phyloP scores from a whole-genome alignment of 2,888 invertebrate genomes.

The Oasisia sp. region DNA sequence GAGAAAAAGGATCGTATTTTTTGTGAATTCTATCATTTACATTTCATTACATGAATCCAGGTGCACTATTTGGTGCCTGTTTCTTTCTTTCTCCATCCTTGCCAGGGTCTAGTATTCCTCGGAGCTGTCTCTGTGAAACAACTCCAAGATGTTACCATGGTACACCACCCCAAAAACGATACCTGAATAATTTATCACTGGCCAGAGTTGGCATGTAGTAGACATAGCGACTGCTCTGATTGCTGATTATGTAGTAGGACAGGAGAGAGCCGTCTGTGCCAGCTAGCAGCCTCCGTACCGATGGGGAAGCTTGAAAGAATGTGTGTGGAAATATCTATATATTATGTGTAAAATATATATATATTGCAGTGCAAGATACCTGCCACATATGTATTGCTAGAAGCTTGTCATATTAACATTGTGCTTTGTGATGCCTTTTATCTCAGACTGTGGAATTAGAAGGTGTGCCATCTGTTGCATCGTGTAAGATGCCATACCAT shows the following conservation, averaged over 20 bases:
- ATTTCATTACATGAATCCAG: neutral
- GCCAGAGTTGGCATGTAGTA: neutral
- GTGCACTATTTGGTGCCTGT: neutral
- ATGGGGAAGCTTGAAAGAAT: neutral
- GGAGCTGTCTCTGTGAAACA: neutral
- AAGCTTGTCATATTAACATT: neutral
- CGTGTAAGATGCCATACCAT: too few relatives aligned
- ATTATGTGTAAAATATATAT: too few relatives aligned
- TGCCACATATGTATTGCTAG: neutral
- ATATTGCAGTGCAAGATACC: neutral
- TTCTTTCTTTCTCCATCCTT: neutral
- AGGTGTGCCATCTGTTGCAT: neutral
- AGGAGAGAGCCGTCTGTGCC: too few relatives aligned
- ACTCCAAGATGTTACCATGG: neutral
- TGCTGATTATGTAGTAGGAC: too few relatives aligned
- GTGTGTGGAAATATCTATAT: too few relatives aligned
- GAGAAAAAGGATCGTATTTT: too few relatives aligned
- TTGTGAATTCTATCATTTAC: neutral
- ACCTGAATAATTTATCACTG: neutral
- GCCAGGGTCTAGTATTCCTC: neutral
- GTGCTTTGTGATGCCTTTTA: neutral
- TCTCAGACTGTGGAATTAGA: neutral
- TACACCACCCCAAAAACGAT: neutral
- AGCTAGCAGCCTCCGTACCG: too few relatives aligned
- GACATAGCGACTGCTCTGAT: neutral